phyloP scores from a whole-genome alignment of 2,113 vertebrate species.

The Dromiciops gliroides region DNA sequence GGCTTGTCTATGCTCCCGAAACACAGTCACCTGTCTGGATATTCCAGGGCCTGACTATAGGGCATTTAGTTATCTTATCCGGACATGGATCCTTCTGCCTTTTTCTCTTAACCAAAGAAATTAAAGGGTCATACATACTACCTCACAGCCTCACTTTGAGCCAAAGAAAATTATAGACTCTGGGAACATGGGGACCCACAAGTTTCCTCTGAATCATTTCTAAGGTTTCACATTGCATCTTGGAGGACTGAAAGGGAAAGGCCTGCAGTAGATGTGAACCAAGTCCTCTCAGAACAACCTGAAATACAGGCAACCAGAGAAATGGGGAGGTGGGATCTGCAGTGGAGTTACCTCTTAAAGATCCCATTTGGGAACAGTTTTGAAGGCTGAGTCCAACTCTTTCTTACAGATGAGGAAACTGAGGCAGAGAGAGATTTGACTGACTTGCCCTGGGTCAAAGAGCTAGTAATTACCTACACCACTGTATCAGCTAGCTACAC shows the following conservation, averaged over 20 bases:
- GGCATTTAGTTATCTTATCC: not conserved
- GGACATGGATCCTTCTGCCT: not conserved
- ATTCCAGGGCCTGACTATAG: not conserved
- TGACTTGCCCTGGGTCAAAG: not conserved
- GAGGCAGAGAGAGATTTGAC: not conserved
- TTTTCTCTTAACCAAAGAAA: constrained; percentile 11
- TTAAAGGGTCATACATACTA: not conserved
- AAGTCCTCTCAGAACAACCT: not conserved
- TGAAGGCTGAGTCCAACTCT: not conserved
- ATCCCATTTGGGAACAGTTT: not conserved
- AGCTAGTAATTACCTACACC: not conserved
- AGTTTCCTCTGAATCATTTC: not conserved
- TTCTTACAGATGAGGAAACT: not conserved
- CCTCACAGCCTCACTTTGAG: not conserved
- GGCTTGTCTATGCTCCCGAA: not conserved
- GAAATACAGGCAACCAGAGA: not conserved
- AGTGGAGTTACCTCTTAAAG: not conserved
- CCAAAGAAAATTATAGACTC: constrained; percentile 8
- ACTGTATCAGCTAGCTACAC: not conserved
- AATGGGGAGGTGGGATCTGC: not conserved
- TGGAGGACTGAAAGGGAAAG: not conserved
- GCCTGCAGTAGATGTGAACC: not conserved
- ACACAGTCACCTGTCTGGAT: not conserved
- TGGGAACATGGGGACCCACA: not conserved
- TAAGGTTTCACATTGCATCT: not conserved